Percentiles rank a stretch among this genome's conserved stretches.
These are phyloP conservation scores for Holacanthella duospinosa DNA, from an alignment of 2,888 invertebrate genomes.

Conservation along the genomic window DNA sequence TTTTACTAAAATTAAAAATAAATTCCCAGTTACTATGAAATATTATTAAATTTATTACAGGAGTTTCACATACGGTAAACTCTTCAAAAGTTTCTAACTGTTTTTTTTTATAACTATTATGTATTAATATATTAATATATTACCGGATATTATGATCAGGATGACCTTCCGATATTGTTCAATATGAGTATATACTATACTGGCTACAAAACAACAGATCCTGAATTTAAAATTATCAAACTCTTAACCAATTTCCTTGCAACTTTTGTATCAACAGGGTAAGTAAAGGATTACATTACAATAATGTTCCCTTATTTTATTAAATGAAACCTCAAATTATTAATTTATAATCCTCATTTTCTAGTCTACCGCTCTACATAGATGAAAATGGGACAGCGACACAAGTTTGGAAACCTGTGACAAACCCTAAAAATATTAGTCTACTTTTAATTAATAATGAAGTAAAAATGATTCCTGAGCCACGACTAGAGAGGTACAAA, in stretches of 20 bases:
- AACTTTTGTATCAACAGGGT: conserved; percentile 17
- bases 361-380: conserved; percentile 26
- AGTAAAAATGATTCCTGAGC: conserved; percentile 16
- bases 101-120: background rate
- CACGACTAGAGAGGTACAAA: conserved; percentile 12
- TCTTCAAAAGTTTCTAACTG: background rate
- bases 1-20: background rate
- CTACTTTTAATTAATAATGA: conserved; percentile 23
- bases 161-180: conserved; percentile 26
- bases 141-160: conserved; percentile 13
- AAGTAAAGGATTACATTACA: background rate
- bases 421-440: conserved; percentile 19
- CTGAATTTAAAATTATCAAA: conserved; percentile 15
- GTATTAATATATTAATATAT: background rate
- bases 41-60: background rate
- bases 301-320: conserved; percentile 3
- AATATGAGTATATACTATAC: conserved; percentile 19
- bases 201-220: conserved; percentile 23
- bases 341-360: conserved; percentile 5
- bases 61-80: background rate
- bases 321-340: too few relatives aligned
- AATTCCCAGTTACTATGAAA: too few relatives aligned
- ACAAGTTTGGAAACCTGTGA: conserved; percentile 28
- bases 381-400: conserved; percentile 22
- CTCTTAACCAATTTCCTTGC: conserved; percentile 14